These are phyloP conservation scores for Oxyura jamaicensis DNA, from an alignment of 2,113 vertebrate species.

Conservation along the genomic window DNA sequence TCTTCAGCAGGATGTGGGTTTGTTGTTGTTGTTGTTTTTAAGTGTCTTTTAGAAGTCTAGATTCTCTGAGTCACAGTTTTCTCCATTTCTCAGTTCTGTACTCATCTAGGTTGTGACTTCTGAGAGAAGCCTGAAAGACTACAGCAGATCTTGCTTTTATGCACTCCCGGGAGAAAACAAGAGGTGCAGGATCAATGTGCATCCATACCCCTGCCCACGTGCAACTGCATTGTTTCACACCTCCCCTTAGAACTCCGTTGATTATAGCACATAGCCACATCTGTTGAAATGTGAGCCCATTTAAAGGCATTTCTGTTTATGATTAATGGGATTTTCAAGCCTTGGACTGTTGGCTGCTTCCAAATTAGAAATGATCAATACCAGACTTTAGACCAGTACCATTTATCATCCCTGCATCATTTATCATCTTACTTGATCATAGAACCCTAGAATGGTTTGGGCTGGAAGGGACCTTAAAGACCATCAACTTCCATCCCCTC, in stretches of 20 bases:
- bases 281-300: background rate
- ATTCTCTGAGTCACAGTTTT: background rate
- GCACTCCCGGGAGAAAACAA: fast-evolving
- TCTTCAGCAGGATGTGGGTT: background rate
- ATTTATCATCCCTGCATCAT: background rate
- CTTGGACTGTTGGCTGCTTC: background rate
- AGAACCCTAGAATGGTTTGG: too few relatives aligned
- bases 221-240: fast-evolving
- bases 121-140: background rate
- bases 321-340: background rate
- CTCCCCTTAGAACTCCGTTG: fast-evolving
- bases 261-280: fast-evolving
- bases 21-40: background rate
- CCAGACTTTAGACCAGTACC: background rate
- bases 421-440: background rate
- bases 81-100: background rate
- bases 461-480: too few relatives aligned
- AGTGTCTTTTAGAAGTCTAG: background rate
- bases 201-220: fast-evolving
- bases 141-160: background rate
- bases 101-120: background rate
- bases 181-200: background rate
- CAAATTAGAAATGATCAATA: background rate
- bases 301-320: background rate
- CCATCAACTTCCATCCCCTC: too few relatives aligned